Evolutionary conservation across 2,113 vertebrate species (phyloP), one percentile per base, ranked within the genome.

Genomic region (Anarrhichthys ocellatus): DNA sequence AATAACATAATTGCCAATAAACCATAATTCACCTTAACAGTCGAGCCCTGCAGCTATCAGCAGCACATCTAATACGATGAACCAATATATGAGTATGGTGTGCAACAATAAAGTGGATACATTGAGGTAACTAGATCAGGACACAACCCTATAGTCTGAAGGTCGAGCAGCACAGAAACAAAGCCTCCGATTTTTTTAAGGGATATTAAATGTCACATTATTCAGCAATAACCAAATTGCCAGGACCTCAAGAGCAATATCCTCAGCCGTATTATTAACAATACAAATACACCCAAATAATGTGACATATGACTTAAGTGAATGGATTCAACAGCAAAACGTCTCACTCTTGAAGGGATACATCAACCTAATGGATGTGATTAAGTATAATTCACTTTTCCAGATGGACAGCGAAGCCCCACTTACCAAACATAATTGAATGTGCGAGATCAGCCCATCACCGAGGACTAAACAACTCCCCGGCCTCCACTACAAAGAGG

Each of bases 331-430:
- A 83, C 62, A 75, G 75, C 79, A 81, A 86, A 86, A 83, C 22
- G 62, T 88, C 79, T 86, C 65, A 69, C 74, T 87, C 46, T 91
- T 87, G 32, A 74, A 89, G 76, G 76, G 85, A 85, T 85, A 78
- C 75, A 81, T 88, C 72, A 88, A 81, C 81, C 78, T 91, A 89
- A 92, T 90, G 88, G 84, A 91, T 83, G 90, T 81, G 74, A 92
- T 91, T 90, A 90, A 92, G 87, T 69, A 87, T 82, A 87, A 90
- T 89, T 85, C 80, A 80, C 82, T 83, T 90, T 85, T 93, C 90
- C 86, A 92, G 91, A 90, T 93, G 88, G 86, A 92, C 87, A 67
- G 61, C 67, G 80, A 78, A 67, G 83, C 72, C 70, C 86, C 61
- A 83, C 74, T 86, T 88, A 83, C 71, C 36, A 81, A 90, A 88